phyloP scores from a whole-genome alignment of 2,797 vertebrate species.

The Simalia tracyae region DNA sequence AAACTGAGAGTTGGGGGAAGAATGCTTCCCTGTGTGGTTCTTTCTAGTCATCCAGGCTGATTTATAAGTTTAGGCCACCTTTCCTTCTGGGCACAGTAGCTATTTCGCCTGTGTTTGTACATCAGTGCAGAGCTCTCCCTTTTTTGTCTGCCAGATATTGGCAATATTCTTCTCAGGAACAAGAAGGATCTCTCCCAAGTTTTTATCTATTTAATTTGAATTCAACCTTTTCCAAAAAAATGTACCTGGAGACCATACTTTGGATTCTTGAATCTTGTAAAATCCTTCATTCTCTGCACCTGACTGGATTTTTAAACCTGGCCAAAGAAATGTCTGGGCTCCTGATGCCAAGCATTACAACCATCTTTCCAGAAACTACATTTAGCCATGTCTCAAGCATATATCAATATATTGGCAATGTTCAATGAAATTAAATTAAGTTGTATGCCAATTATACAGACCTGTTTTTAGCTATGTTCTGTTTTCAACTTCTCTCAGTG shows the following conservation, averaged over 20 bases:
- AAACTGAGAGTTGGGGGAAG: not conserved
- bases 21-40: too few species aligned
- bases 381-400: not conserved
- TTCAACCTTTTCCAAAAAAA: not conserved
- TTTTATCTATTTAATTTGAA: not conserved
- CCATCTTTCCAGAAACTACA: not conserved
- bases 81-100: not conserved
- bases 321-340: not conserved
- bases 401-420: not conserved
- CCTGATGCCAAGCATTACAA: not conserved
- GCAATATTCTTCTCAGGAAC: not conserved
- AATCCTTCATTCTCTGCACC: not conserved
- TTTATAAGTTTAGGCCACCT: not conserved
- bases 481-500: not conserved
- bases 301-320: not conserved
- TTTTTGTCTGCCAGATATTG: not conserved
- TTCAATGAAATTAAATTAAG: not conserved
- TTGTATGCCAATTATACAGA: slow-evolving; percentile 3
- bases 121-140: not conserved
- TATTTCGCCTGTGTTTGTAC: not conserved
- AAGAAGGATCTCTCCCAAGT: not conserved
- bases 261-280: not conserved
- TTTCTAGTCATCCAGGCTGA: not conserved
- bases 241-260: not conserved
- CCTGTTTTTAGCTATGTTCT: not conserved